These are phyloP conservation scores for Valencia hispanica DNA, from an alignment of 2,797 vertebrate genomes.

Conservation along the genomic window DNA sequence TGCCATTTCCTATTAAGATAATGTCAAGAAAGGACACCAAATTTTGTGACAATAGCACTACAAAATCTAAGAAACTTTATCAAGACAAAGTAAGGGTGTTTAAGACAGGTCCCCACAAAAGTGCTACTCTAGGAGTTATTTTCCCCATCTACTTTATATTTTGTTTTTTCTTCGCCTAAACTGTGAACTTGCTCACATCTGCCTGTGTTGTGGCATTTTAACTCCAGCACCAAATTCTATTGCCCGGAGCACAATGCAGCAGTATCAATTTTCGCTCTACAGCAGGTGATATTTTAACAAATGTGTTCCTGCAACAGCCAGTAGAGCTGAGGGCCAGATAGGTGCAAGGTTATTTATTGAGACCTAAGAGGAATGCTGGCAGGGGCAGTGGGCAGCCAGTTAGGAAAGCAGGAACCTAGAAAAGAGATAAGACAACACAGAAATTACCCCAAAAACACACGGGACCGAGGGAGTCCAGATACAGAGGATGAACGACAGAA, in stretches of 20 bases:
- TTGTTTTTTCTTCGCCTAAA: neutral
- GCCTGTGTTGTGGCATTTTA: slow-evolving; percentile 71
- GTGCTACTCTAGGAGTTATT: neutral
- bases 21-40: neutral
- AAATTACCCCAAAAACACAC: slow-evolving; percentile 73
- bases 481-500: slow-evolving; percentile 49
- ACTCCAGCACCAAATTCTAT: slow-evolving; percentile 61
- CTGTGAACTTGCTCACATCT: slow-evolving; percentile 58
- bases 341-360: slow-evolving; percentile 86
- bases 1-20: neutral
- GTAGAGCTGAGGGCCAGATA: slow-evolving; percentile 75
- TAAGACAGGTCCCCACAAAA: neutral
- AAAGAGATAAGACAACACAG: slow-evolving; percentile 65
- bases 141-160: neutral
- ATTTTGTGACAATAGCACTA: neutral
- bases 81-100: neutral
- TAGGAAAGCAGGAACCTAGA: slow-evolving; percentile 63
- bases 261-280: slow-evolving; percentile 86
- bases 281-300: slow-evolving; percentile 88
- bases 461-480: slow-evolving; percentile 70
- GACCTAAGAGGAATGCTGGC: slow-evolving; percentile 83
- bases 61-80: neutral
- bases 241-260: slow-evolving; percentile 73
- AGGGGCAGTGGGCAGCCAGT: slow-evolving; percentile 78
- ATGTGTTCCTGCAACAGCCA: slow-evolving; percentile 81